Base-by-base conservation (phyloP, 2,888 invertebrate genomes). In the Archips xylosteana region DNA sequence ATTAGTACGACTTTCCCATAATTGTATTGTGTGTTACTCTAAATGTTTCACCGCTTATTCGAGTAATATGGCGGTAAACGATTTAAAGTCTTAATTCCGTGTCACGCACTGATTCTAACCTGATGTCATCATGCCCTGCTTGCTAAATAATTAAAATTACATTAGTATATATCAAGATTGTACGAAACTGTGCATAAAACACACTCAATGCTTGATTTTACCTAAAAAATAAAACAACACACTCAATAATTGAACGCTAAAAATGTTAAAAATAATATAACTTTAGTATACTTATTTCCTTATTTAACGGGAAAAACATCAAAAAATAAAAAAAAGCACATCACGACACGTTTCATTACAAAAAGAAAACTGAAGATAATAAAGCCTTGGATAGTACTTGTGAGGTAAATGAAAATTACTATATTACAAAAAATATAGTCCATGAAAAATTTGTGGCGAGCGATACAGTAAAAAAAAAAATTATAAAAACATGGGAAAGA, bases 41-140 rank as follows among this genome's bases (percentile, higher is more conserved):
- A 51, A 51, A 51, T 15, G n/a, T 51, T n/a, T 51, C 49, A 51
- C 49, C 49, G n/a, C n/a, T 51, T n/a, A 51, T 51, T 51, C 49
- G n/a, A 51, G 49, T 51, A 51, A 51, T 51, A 51, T n/a, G 49
- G 49, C 49, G n/a, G 49, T 12, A 51, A 51, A 51, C n/a, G 49
- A 51, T 15, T 15, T 51, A 51, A 51, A 15, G 51, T 13, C 51
- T 51, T 15, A 15, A 51, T 51, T 51, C 42, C 49, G 60, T 36
- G 60, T 60, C 66, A 64, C 57, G 71, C 71, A 34, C 71, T 51
- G 66, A 51, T 51, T 61, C 60, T 3, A 0, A 45, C 71, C 63
- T 71, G 13, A 66, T 54, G 66, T 66, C 71, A 39, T 71, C 71
- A 71, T 66, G 71, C 66, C 60, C 71, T 71, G 66, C 71, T 71